Evolutionary conservation across 2,113 vertebrate species (phyloP).

Genomic region (Neodon shergylaensis): DNA sequence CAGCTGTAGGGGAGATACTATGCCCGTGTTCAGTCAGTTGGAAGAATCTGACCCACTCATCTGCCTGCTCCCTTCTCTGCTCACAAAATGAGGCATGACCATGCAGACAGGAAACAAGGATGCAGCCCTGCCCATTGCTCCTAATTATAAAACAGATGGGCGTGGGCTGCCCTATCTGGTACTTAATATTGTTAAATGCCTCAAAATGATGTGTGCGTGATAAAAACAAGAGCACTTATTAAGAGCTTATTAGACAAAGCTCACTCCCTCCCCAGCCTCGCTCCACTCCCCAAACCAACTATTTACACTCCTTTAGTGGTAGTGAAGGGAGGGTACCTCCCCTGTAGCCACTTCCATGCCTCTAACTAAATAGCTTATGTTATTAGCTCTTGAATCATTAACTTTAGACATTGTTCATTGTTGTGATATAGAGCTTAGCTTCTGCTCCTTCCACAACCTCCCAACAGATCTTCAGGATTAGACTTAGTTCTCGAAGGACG

Average conservation of each 20-base stretch:
- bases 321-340: not conserved
- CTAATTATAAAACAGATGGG: not conserved
- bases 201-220: not conserved
- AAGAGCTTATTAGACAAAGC: not conserved
- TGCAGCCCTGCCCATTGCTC: not conserved
- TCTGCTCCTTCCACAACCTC: not conserved
- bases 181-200: not conserved
- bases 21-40: not conserved
- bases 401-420: not conserved
- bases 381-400: constrained; percentile 18
- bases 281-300: not conserved
- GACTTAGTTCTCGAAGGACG: not conserved
- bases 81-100: not conserved
- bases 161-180: not conserved
- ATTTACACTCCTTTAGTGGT: not conserved
- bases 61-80: not conserved
- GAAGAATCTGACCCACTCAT: not conserved
- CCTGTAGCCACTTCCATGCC: not conserved
- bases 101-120: not conserved
- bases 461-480: not conserved
- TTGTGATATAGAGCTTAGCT: not conserved
- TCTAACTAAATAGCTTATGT: not conserved
- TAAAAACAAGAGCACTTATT: not conserved
- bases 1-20: not conserved
- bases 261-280: not conserved